phyloP scores from a whole-genome alignment of 2,888 invertebrate species.

The Sabatieria punctata region DNA sequence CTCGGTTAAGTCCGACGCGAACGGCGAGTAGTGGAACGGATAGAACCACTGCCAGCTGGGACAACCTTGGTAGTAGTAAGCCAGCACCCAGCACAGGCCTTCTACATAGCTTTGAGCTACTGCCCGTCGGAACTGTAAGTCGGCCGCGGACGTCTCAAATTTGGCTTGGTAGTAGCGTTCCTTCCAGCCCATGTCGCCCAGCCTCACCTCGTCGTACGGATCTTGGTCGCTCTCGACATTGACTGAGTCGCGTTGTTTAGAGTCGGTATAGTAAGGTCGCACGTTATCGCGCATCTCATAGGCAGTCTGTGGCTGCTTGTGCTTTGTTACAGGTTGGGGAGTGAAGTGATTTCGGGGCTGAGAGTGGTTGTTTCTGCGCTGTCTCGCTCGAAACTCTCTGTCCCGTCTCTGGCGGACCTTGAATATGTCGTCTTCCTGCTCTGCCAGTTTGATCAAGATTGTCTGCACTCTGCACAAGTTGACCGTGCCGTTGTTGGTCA shows the following conservation, averaged over 20 bases:
- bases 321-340: slow-evolving; percentile 38
- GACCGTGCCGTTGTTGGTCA: slow-evolving; percentile 85
- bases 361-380: too few relatives aligned
- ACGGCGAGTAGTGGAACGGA: slow-evolving; percentile 98
- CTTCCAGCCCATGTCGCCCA: slow-evolving; percentile 88
- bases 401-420: slow-evolving; percentile 59
- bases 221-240: slow-evolving; percentile 15
- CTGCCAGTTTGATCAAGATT: slow-evolving; percentile 77
- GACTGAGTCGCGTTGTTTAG: slow-evolving; percentile 20
- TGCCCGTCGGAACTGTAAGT: slow-evolving; percentile 59
- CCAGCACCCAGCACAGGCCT: slow-evolving; percentile 91
- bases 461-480: slow-evolving; percentile 79
- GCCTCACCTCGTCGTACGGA: slow-evolving; percentile 24
- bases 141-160: slow-evolving; percentile 35
- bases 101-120: slow-evolving; percentile 70
- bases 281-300: slow-evolving; percentile 45
- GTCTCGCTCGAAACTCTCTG: slow-evolving; percentile 6
- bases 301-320: slow-evolving; percentile 58
- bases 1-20: slow-evolving; percentile 89
- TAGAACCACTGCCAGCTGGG: slow-evolving; percentile 99
- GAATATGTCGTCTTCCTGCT: slow-evolving; percentile 91
- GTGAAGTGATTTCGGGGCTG: too few relatives aligned
- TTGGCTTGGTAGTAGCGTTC: slow-evolving; percentile 49
- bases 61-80: slow-evolving; percentile 98
- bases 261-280: slow-evolving; percentile 28